Evolutionary conservation across 1,140 invertebrate species (phyloP), one percentile per base, ranked within the genome.

Genomic region (Amphibalanus amphitrite): DNA sequence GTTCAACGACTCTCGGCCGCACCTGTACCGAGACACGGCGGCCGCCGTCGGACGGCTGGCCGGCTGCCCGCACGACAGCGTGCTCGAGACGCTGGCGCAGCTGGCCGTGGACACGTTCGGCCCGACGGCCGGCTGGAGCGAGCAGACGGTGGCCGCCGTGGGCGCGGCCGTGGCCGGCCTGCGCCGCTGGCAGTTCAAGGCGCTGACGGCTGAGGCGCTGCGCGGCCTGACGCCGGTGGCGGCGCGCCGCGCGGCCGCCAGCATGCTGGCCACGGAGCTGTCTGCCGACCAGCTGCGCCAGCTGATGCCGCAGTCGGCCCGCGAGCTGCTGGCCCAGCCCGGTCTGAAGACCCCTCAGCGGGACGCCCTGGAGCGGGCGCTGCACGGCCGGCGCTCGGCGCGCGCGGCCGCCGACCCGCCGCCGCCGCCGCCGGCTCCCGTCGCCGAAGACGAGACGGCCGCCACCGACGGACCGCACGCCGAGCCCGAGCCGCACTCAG

Each of bases 11-110:
- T 28, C 65, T 1, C 65, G 28, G 3, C 65, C 65, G 65, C 65
- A 67, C n/a, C 28, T 67, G 65, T 67, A 67, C 28, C 65, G 65
- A n/a, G 65, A 67, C 65, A 67, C 26, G 26, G 28, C 26, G n/a
- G 65, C 65, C n/a, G 28, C 28, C n/a, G 28, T 67, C 28, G 65
- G 65, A n/a, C 65, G 28, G 65, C 65, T 26, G 3, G 65, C 3
- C 65, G 10, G 0, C n/a, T 67, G 65, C n/a, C 26, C 6, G 26
- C 26, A 28, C 65, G 28, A 28, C 28, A 20, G 65, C n/a, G 26
- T 28, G 17, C 65, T 67, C 3, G 26, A 28, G 26, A 28, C 28
- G n/a, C 65, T 67, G 26, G 65, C 65, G 3, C n/a, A 67, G n/a
- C n/a, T 67, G 65, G 65, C 65, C 8, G 65, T 67, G 65, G 23